Evolutionary conservation across 2,113 vertebrate species (phyloP).

Genomic region (Mormoops blainvillei): DNA sequence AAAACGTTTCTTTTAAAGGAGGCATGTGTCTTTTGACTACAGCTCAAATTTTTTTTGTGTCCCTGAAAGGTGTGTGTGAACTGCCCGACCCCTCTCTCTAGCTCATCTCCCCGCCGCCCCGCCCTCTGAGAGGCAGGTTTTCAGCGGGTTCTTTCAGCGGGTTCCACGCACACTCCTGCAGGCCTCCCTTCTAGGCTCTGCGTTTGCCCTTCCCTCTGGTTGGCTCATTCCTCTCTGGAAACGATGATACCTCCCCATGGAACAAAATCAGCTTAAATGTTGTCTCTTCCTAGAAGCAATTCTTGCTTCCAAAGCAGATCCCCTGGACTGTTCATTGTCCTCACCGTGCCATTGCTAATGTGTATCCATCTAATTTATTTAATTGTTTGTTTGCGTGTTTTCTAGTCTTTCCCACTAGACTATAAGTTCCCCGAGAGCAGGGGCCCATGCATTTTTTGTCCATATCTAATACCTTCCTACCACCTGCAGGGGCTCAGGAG

Average conservation of each 20-base stretch:
- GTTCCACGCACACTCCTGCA: rapidly evolving
- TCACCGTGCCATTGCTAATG: background rate
- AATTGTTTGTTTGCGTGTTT: background rate
- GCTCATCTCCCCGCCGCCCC: no score
- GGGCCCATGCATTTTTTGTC: background rate
- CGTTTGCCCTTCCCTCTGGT: background rate
- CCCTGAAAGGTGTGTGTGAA: background rate
- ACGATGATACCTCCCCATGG: background rate
- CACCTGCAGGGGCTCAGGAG: background rate
- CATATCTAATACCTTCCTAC: background rate
- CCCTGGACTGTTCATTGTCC: background rate
- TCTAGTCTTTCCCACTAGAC: background rate
- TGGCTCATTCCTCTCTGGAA: background rate
- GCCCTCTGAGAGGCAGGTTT: no score
- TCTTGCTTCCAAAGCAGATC: background rate
- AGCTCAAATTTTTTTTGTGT: rapidly evolving
- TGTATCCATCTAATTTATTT: background rate
- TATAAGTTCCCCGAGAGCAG: background rate
- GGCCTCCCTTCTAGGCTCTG: background rate
- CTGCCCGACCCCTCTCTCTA: background rate
- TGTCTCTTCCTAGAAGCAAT: background rate
- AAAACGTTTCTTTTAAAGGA: background rate
- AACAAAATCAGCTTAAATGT: background rate
- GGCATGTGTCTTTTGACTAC: background rate
- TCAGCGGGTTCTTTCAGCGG: rapidly evolving